Percentiles rank a stretch among this genome's conserved stretches.
Conservation (phyloP, 2,888 invertebrate species). For the Leucoptera coffeella region DNA sequence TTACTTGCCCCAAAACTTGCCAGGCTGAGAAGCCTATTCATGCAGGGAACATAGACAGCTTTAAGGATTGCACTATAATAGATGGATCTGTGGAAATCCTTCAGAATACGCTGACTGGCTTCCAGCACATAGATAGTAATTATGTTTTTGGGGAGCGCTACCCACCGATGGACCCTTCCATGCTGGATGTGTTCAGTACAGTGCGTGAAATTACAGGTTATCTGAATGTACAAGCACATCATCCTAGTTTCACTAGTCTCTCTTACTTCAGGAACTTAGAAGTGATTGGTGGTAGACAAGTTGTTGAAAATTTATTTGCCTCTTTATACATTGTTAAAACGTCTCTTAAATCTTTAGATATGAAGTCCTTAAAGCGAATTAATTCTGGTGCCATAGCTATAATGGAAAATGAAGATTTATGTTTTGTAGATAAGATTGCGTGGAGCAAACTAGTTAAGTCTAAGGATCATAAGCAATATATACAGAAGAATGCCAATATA, state of each 20-base stretch:
- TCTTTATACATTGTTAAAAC: slow-evolving; percentile 89
- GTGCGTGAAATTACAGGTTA: slow-evolving; percentile 90
- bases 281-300: slow-evolving; percentile 84
- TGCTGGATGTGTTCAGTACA: slow-evolving; percentile 83
- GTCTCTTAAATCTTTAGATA: slow-evolving; percentile 72
- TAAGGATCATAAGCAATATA: slow-evolving; percentile 63
- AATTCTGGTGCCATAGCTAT: slow-evolving; percentile 85
- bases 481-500: slow-evolving; percentile 77
- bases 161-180: slow-evolving; percentile 76
- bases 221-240: slow-evolving; percentile 83
- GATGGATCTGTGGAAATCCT: slow-evolving; percentile 88
- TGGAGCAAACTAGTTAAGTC: slow-evolving; percentile 78
- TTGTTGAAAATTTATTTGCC: slow-evolving; percentile 78
- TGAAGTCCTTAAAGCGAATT: slow-evolving; percentile 78
- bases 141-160: slow-evolving; percentile 77
- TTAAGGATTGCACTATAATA: slow-evolving; percentile 88
- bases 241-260: slow-evolving; percentile 77
- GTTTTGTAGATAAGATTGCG: slow-evolving; percentile 79
- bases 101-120: slow-evolving; percentile 85
- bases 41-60: slow-evolving; percentile 82
- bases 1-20: slow-evolving; percentile 94
- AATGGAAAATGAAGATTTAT: slow-evolving; percentile 79
- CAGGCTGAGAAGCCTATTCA: slow-evolving; percentile 70
- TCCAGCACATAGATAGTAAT: slow-evolving; percentile 73
- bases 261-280: slow-evolving; percentile 91